Percentiles rank a stretch among this genome's conserved stretches.
Evolutionary conservation across 2,888 invertebrate species (phyloP).

Genomic region (Sipunculus nudus): DNA sequence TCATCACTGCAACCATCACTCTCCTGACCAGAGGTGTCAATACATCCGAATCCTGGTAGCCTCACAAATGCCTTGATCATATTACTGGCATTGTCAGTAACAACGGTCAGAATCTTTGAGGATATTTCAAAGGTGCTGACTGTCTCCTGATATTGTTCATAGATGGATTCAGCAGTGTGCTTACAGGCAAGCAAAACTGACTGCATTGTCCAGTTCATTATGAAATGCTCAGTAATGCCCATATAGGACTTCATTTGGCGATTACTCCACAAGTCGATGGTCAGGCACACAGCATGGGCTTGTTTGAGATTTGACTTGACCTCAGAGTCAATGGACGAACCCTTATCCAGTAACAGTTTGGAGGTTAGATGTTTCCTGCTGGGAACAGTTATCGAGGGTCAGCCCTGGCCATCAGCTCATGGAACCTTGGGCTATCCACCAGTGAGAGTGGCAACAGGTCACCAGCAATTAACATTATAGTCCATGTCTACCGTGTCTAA

Average conservation of each 20-base stretch:
- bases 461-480: too few relatives aligned
- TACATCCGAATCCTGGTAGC: neutral
- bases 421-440: constrained; percentile 5
- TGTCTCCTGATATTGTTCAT: neutral
- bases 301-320: neutral
- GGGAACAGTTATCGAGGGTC: constrained; percentile 1
- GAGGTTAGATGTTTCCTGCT: neutral
- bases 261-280: constrained; percentile 17
- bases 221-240: constrained; percentile 17
- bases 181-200: constrained; percentile 6
- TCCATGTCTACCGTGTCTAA: too few relatives aligned
- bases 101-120: neutral
- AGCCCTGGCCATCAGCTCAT: neutral
- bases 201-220: neutral
- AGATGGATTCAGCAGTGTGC: constrained; percentile 6
- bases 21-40: constrained; percentile 1
- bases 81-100: constrained; percentile 11
- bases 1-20: constrained; percentile 2
- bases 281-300: constrained; percentile 5
- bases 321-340: neutral
- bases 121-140: neutral
- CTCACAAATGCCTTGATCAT: constrained; percentile 11
- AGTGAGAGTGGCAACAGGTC: constrained; percentile 2
- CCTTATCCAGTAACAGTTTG: neutral
- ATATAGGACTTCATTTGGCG: constrained; percentile 9